Evolutionary conservation across 2,113 vertebrate genomes (phyloP).

Genomic region (Camelus bactrianus): DNA sequence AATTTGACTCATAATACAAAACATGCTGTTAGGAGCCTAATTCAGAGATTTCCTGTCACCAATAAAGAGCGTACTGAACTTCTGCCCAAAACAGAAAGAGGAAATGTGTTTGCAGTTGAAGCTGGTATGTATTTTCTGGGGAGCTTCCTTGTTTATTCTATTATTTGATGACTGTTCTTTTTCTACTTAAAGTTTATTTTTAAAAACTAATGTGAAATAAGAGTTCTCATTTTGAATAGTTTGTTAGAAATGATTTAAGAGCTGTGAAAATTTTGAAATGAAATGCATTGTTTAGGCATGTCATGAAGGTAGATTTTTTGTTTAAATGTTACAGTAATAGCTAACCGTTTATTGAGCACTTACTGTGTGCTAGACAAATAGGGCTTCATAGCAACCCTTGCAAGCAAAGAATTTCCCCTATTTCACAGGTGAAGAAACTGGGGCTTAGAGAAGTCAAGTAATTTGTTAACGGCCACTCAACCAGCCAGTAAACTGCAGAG

Average conservation of each 20-base stretch:
- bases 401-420: neutral
- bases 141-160: slow-evolving; percentile 35
- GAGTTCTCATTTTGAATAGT: slow-evolving; percentile 51
- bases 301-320: slow-evolving; percentile 24
- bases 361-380: neutral
- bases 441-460: neutral
- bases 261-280: slow-evolving; percentile 34
- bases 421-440: slow-evolving; percentile 20
- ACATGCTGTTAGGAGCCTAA: slow-evolving; percentile 87
- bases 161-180: slow-evolving; percentile 67
- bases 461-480: neutral
- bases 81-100: slow-evolving; percentile 89
- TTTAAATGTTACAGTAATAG: neutral
- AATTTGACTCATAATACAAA: slow-evolving; percentile 89
- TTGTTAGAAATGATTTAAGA: slow-evolving; percentile 47
- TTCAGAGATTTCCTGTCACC: slow-evolving; percentile 93
- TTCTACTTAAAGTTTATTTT: slow-evolving; percentile 47
- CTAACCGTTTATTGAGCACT: slow-evolving; percentile 10
- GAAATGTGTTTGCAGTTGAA: slow-evolving; percentile 84
- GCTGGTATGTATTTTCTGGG: slow-evolving; percentile 87
- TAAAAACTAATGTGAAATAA: neutral
- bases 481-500: neutral
- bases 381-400: neutral
- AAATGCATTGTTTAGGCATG: slow-evolving; percentile 31
- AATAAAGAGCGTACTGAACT: slow-evolving; percentile 93